phyloP scores from a whole-genome alignment of 1,140 invertebrate species.

The Xylocopa sonorina region DNA sequence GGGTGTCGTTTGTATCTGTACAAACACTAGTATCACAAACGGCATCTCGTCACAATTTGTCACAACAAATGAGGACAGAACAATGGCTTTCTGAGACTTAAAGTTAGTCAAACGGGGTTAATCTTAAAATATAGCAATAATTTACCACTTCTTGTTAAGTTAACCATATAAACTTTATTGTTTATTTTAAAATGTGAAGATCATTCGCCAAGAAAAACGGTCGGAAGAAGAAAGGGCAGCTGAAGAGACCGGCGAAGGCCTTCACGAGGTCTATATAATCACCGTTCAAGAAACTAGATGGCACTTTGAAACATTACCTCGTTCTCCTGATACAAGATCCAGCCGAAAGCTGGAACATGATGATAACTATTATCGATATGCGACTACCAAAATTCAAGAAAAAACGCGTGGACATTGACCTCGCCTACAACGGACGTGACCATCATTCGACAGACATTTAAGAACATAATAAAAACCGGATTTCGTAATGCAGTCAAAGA shows the following conservation, averaged over 20 bases:
- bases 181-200: slow-evolving; percentile 22
- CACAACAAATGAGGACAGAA: slow-evolving; percentile 86
- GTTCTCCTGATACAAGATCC: slow-evolving; percentile 70
- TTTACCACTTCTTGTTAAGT: neutral
- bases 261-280: slow-evolving; percentile 84
- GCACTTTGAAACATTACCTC: slow-evolving; percentile 84
- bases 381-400: slow-evolving; percentile 55
- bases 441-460: slow-evolving; percentile 64
- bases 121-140: too few species aligned
- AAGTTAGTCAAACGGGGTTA: slow-evolving; percentile 68
- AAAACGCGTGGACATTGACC: slow-evolving; percentile 52
- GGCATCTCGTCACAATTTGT: slow-evolving; percentile 85
- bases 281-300: slow-evolving; percentile 82
- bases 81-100: slow-evolving; percentile 88
- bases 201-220: slow-evolving; percentile 66
- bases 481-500: slow-evolving; percentile 54
- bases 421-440: slow-evolving; percentile 43
- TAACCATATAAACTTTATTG: neutral
- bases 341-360: slow-evolving; percentile 51
- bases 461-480: slow-evolving; percentile 65
- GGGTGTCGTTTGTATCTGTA: slow-evolving; percentile 82
- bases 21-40: slow-evolving; percentile 62
- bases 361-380: slow-evolving; percentile 70
- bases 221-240: slow-evolving; percentile 21
- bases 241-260: slow-evolving; percentile 80